Conservation (phyloP, 1,140 invertebrate species). For the Homalodisca vitripennis region DNA sequence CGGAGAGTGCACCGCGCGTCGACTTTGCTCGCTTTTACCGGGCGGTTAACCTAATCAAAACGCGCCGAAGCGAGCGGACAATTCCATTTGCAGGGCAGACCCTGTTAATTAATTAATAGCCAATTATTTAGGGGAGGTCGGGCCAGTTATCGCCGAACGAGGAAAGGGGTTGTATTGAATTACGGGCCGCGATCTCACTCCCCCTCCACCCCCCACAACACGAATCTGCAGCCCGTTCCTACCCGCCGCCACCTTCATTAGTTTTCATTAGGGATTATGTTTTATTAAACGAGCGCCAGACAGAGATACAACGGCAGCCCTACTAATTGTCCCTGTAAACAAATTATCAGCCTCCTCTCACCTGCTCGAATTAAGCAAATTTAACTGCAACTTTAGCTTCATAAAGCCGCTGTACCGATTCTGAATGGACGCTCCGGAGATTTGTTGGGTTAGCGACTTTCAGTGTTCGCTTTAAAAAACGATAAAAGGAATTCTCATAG, state of each 20-base stretch:
- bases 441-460: too few species aligned
- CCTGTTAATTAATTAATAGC: not conserved
- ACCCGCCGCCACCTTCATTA: slow-evolving; percentile 12
- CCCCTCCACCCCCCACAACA: slow-evolving; percentile 1
- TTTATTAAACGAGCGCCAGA: not conserved
- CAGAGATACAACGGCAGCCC: not conserved
- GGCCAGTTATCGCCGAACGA: not conserved
- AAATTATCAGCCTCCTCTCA: too few species aligned
- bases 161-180: not conserved
- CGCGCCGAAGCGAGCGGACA: not conserved
- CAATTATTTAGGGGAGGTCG: not conserved
- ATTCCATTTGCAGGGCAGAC: slow-evolving; percentile 4
- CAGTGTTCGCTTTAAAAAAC: too few species aligned
- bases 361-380: too few species aligned
- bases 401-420: too few species aligned
- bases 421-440: too few species aligned
- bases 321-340: slow-evolving; percentile 6
- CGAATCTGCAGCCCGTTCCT: too few species aligned
- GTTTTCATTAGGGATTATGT: slow-evolving; percentile 15
- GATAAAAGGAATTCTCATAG: too few species aligned
- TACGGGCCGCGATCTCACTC: not conserved
- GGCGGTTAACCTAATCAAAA: slow-evolving; percentile 12
- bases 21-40: too few species aligned
- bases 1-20: too few species aligned
- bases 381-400: too few species aligned